Evolutionary conservation across 2,888 invertebrate genomes (phyloP), one percentile per base, ranked within the genome.

Genomic region (Muscina levida): DNA sequence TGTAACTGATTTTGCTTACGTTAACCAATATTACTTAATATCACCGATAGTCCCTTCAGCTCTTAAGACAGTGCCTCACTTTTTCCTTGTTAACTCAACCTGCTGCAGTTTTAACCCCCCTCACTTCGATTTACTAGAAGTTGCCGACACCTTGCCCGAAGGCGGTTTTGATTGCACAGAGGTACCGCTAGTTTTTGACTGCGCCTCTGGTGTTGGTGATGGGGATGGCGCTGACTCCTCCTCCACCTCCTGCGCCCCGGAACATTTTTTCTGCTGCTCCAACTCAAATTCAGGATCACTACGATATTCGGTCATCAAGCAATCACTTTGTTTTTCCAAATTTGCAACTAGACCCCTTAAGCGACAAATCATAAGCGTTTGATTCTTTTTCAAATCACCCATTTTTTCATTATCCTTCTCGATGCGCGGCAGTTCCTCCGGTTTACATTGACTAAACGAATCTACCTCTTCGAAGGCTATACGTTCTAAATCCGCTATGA

Each of bases 401-500:
- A 88, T 62, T 13, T 73, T 71, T 0, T 72, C 42, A 0, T 85
- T 57, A 11, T 89, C 87, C 2, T 81, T 77, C 8, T 80, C 44
- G 48, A 88, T 79, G 0, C 65, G 75, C 3, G 88, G 87, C 74
- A 88, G 31, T 17, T 85, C 84, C 3, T 84, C 74, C 0, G 24
- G 31, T 1, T 71, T 51, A 1, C 37, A 57, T 1, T 66, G 48
- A 2, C 31, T 66, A 2, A 13, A 37, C 0, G 72, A 59, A 5
- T 87, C 85, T 10, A 84, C 57, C 39, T 83, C 85, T 46, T 83
- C 72, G 17, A 84, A 82, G 0, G 84, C 84, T 2, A 86, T 56
- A 1, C 79, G 67, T 24, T 87, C 85, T n/a, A 89, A 82, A 5
- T 89, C 88, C 0, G 68, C 44, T 0, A 89, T 72, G 8, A 89